Evolutionary conservation across 2,113 vertebrate species (phyloP).

Genomic region (Atherinomorus stipes): DNA sequence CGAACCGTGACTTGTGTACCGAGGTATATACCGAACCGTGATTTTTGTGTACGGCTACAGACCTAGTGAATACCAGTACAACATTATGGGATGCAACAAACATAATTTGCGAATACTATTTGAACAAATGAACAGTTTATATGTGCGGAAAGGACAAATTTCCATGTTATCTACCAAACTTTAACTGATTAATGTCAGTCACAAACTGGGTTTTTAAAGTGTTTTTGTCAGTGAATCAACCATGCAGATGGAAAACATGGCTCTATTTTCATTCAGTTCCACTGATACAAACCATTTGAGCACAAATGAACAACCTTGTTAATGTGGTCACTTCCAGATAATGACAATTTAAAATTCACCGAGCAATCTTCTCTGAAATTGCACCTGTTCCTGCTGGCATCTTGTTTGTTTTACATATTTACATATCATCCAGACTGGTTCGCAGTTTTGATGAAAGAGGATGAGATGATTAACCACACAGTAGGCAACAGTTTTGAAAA

Average conservation of each 20-base stretch:
- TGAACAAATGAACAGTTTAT: too few relatives aligned
- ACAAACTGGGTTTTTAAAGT: not conserved
- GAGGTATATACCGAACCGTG: too few relatives aligned
- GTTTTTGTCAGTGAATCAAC: not conserved
- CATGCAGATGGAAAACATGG: not conserved
- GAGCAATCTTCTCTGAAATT: conserved; percentile 1
- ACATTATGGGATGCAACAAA: too few relatives aligned
- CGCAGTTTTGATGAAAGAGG: not conserved
- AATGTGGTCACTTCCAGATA: not conserved
- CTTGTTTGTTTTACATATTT: not conserved
- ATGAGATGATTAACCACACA: conserved; percentile 5
- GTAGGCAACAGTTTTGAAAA: not conserved
- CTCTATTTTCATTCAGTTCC: not conserved
- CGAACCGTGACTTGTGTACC: too few relatives aligned
- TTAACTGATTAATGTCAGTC: not conserved
- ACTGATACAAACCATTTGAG: not conserved
- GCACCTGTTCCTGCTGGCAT: conserved; percentile 38
- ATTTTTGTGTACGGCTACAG: too few relatives aligned
- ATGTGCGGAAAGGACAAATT: not conserved
- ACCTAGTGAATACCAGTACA: too few relatives aligned
- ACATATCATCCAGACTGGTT: not conserved
- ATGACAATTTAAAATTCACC: conserved; percentile 5
- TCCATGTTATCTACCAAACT: not conserved
- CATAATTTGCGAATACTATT: too few relatives aligned
- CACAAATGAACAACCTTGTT: not conserved